phyloP scores from a whole-genome alignment of 1,140 invertebrate species.

The Achatina immaculata region DNA sequence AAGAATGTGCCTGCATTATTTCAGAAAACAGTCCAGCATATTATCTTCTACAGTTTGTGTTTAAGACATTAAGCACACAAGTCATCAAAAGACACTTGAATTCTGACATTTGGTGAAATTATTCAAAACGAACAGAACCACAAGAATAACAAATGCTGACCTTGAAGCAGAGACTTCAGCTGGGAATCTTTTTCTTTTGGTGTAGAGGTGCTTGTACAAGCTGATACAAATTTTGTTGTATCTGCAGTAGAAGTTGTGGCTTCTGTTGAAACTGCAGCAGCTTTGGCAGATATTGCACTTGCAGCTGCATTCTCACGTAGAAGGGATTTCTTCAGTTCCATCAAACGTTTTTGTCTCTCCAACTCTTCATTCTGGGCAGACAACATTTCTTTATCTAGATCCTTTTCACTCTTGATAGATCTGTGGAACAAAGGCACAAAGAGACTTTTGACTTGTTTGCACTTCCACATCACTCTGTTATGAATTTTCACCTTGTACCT shows the following conservation, averaged over 20 bases:
- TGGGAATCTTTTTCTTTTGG: conserved; percentile 64
- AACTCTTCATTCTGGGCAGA: conserved; percentile 92
- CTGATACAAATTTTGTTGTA: conserved; percentile 43
- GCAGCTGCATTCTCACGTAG: conserved; percentile 40
- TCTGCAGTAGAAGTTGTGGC: conserved; percentile 37
- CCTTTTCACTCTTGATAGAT: conserved; percentile 92
- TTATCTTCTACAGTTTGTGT: too few relatives aligned
- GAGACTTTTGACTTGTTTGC: not conserved
- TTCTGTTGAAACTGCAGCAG: conserved; percentile 29
- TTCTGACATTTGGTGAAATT: too few relatives aligned
- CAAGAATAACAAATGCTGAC: too few relatives aligned
- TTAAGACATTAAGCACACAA: too few relatives aligned
- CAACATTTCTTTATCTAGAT: conserved; percentile 91
- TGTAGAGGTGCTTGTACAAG: conserved; percentile 39
- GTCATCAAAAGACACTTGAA: too few relatives aligned
- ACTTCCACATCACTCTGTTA: too few relatives aligned
- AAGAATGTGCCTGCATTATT: too few relatives aligned
- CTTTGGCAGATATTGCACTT: conserved; percentile 19
- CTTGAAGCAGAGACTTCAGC: conserved; percentile 66
- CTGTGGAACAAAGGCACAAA: conserved; percentile 72
- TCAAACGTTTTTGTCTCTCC: conserved; percentile 77
- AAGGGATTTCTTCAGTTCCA: conserved; percentile 59
- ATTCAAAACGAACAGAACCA: too few relatives aligned
- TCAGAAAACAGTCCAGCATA: too few relatives aligned
- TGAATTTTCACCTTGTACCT: too few relatives aligned